A percentile compares a stretch with the other conserved stretches of the same genome.
Evolutionary conservation across 2,888 invertebrate species (phyloP).

Genomic region (Incurvaria masculella): DNA sequence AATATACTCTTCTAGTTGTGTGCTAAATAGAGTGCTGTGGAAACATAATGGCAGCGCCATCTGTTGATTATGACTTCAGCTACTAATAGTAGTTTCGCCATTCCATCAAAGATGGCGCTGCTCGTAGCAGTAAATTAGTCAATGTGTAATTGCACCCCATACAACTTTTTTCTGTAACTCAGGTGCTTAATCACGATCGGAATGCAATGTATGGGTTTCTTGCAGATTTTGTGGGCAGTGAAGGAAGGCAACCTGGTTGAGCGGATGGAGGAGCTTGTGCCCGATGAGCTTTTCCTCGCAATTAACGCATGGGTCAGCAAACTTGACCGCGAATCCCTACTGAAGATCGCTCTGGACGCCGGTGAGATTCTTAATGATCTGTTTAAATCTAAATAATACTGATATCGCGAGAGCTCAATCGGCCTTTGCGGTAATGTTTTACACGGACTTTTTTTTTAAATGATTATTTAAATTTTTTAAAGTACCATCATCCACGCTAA

Average conservation of each 20-base stretch:
- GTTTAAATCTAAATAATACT: not conserved
- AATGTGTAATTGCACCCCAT: too few relatives aligned
- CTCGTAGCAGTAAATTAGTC: too few relatives aligned
- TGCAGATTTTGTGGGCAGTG: constrained; percentile 53
- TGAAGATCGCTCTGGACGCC: constrained; percentile 83
- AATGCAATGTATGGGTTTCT: not conserved
- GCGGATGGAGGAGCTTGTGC: constrained; percentile 65
- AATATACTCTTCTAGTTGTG: too few relatives aligned
- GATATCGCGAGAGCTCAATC: too few relatives aligned
- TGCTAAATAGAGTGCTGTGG: too few relatives aligned
- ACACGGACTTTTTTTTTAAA: too few relatives aligned
- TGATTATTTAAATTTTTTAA: too few relatives aligned
- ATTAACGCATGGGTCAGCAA: constrained; percentile 74
- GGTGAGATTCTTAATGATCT: constrained; percentile 24
- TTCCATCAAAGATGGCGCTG: not conserved
- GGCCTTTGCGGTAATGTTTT: too few relatives aligned
- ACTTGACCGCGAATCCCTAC: constrained; percentile 65
- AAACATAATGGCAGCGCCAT: too few relatives aligned
- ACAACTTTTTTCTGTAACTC: too few relatives aligned
- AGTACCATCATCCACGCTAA: too few relatives aligned
- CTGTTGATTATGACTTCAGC: constrained; percentile 42
- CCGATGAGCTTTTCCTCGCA: constrained; percentile 71
- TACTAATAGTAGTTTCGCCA: not conserved
- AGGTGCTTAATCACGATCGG: too few relatives aligned
- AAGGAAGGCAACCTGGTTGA: constrained; percentile 61